Evolutionary conservation across 2,113 vertebrate species (phyloP), one percentile per base, ranked within the genome.

Genomic region (Labeo rohita): DNA sequence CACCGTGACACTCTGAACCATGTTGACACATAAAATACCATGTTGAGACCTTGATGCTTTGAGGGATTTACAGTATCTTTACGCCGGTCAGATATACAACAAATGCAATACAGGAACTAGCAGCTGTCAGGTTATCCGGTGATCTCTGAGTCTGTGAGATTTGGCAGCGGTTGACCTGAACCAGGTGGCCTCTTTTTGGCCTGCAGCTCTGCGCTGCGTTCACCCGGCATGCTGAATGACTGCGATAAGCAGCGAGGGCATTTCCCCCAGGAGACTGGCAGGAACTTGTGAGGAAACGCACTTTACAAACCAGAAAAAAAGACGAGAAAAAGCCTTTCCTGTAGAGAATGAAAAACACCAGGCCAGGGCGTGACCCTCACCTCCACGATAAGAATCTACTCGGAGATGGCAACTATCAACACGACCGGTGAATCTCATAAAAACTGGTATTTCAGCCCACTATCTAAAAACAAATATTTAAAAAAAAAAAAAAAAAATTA

Each of bases 211-310:
- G 85, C 65, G 21, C 21, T 73, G 77, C 45, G 59, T 87, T 83
- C 39, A 82, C 39, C 47, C 56, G 85, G 84, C 77, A 43, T 59
- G 86, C 66, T 74, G 59, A 39, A 81, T 88, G 74, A 85, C 28
- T 77, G 83, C 16, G 91, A 91, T 93, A 92, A 91, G 90, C 80
- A 89, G 84, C 49, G 23, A 15, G 86, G 89, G 90, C 90, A 89
- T 88, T 93, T 93, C 91, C 92, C 88, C 65, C 89, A 68, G 50
- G 85, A 90, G 90, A 86, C 87, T 90, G 88, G 89, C 85, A 89
- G 87, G 90, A 91, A 90, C 89, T 75, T 52, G 39, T 23, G 86
- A 94, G 93, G 91, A 93, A 94, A 89, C 84, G 50, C n/a, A 88
- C 86, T 90, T 87, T 88, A 85, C 86, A 90, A 86, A 85, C 85